phyloP scores from a whole-genome alignment of 23 tunicate species.

The Diplosoma virens region DNA sequence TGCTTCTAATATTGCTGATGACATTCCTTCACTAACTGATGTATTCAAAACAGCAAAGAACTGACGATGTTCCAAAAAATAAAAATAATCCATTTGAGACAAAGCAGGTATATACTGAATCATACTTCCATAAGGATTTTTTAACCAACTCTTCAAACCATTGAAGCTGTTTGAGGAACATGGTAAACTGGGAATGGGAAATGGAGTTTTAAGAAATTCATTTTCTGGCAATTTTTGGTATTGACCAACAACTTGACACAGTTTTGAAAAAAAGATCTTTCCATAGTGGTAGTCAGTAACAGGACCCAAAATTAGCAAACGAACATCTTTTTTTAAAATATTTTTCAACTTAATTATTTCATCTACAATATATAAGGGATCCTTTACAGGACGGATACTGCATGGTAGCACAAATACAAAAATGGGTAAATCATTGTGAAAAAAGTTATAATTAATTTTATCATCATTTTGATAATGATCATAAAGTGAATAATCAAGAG shows the following conservation, averaged over 20 bases:
- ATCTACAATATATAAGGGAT: conserved; percentile 63
- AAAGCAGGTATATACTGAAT: conserved; percentile 53
- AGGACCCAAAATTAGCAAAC: conserved; percentile 74
- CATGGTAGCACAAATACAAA: conserved; percentile 53
- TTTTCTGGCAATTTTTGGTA: too few relatives aligned
- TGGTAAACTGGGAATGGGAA: background rate
- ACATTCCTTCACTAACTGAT: conserved; percentile 79
- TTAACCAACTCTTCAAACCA: conserved; percentile 47
- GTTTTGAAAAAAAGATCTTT: background rate
- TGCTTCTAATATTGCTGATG: conserved; percentile 73
- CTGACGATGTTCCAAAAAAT: background rate
- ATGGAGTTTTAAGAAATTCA: background rate
- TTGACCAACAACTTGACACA: background rate
- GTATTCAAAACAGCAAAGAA: conserved; percentile 61
- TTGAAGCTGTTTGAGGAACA: background rate
- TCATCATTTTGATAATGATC: background rate
- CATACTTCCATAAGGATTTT: conserved; percentile 3
- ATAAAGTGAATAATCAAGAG: conserved; percentile 33
- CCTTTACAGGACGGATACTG: conserved; percentile 79
- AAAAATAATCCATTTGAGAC: background rate
- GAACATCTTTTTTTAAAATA: conserved; percentile 17
- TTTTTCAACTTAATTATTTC: conserved; percentile 16
- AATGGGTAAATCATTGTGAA: too few relatives aligned
- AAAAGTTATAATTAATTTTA: too few relatives aligned
- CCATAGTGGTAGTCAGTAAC: conserved; percentile 36